Evolutionary conservation across 2,888 invertebrate species (phyloP), one percentile per base, ranked within the genome.

Genomic region (Hirtodrosophila cameraria): DNA sequence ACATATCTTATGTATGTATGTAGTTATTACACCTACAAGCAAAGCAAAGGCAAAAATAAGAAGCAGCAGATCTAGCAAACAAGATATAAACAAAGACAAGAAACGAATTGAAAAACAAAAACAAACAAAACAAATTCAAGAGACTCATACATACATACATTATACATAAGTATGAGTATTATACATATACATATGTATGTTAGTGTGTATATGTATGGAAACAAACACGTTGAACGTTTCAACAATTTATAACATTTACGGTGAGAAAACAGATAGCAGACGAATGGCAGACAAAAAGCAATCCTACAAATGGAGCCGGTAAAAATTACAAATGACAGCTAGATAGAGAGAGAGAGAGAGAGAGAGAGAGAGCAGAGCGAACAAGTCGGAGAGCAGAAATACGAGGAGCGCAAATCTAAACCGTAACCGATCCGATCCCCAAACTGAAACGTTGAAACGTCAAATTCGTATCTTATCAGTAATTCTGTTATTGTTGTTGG

Each of bases 381-480:
- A 48, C 53, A 25, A 28, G 39, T 52, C 38, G 54, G 41, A 61
- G 45, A 50, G 48, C 16, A 28, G 25, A 23, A 23, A 4, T 13
- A 18, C n/a, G 15, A 42, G 31, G 52, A 46, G 43, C 31, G 35
- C 41, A 57, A 71, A 57, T 45, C 54, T 61, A 36, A 61, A 55
- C n/a, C 52, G 33, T 33, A 53, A 38, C 23, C 48, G 57, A 59
- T 59, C 45, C 49, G 45, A 53, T 45, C 12, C 48, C 42, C 31
- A 59, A 60, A 36, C 45, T 33, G 45, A 71, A 41, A 25, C 35
- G 60, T 64, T 28, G 42, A 75, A 53, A 30, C 48, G 50, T 39
- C 46, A 20, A 72, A 57, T 63, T 39, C 52, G 54, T 79, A 79
- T 79, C 79, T 79, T 79, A 79, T 79, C 79, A 79, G 74, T 52